These are phyloP conservation scores for Aporrectodea caliginosa DNA, from an alignment of 1,140 invertebrate genomes.

Conservation along the genomic window DNA sequence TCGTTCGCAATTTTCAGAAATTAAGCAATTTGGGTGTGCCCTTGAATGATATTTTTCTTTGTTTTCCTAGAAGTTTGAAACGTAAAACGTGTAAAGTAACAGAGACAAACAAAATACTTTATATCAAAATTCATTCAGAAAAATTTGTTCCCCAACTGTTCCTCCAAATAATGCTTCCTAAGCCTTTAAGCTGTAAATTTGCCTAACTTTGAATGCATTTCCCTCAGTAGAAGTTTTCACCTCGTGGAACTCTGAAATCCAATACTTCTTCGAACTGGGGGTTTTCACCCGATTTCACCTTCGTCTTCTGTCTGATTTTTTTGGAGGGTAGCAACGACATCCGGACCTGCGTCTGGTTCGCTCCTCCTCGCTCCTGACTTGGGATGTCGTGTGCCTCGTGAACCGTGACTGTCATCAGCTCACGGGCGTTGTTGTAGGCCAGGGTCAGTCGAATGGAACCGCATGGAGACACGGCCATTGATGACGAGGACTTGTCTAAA, in stretches of 20 bases:
- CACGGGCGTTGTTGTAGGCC: slow-evolving; percentile 79
- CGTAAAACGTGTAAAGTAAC: no score
- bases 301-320: slow-evolving; percentile 90
- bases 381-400: slow-evolving; percentile 80
- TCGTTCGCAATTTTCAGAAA: no score
- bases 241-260: slow-evolving; percentile 82
- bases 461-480: slow-evolving; percentile 60
- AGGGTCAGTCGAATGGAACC: slow-evolving; percentile 80
- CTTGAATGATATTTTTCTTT: no score
- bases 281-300: slow-evolving; percentile 79
- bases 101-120: no score
- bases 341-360: slow-evolving; percentile 77
- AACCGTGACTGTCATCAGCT: slow-evolving; percentile 83
- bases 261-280: slow-evolving; percentile 90
- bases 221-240: no score
- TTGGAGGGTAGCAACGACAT: slow-evolving; percentile 81
- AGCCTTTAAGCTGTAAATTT: no score
- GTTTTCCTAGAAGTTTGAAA: no score
- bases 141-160: no score
- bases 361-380: slow-evolving; percentile 67
- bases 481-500: slow-evolving; percentile 45
- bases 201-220: no score
- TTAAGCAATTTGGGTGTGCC: no score
- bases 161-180: no score
- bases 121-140: no score